phyloP scores from a whole-genome alignment of 2,113 vertebrate species.

The Microcebus lehilahytsara region DNA sequence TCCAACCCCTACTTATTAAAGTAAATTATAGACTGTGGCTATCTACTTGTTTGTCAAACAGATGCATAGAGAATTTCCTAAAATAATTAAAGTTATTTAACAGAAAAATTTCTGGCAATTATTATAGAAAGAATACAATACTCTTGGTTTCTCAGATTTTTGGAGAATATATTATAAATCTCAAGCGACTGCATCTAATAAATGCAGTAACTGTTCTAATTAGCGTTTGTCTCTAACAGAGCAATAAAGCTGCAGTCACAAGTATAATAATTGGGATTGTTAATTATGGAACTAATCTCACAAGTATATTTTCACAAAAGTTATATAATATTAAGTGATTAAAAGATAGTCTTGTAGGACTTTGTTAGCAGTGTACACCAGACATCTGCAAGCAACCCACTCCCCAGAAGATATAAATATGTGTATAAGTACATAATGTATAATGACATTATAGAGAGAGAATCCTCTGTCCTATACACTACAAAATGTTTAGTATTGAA shows the following conservation, averaged over 20 bases:
- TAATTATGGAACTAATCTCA: constrained; percentile 44
- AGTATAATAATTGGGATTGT: neutral
- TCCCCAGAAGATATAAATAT: neutral
- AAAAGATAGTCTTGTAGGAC: neutral
- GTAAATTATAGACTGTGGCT: neutral
- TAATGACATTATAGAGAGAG: too few relatives aligned
- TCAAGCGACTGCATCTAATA: neutral
- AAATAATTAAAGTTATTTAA: neutral
- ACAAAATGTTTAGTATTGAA: neutral
- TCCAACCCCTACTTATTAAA: neutral
- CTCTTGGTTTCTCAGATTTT: neutral
- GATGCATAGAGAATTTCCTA: neutral
- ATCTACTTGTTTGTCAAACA: neutral
- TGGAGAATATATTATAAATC: constrained; percentile 5
- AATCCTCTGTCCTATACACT: neutral
- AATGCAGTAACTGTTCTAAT: constrained; percentile 26
- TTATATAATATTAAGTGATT: neutral
- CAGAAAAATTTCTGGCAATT: neutral
- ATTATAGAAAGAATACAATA: neutral
- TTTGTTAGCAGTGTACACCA: neutral
- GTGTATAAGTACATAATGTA: neutral
- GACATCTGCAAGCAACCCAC: neutral
- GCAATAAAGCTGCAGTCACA: neutral
- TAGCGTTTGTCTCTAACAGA: neutral
- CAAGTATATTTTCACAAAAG: neutral